A percentile compares a stretch with the other conserved stretches of the same genome.
Evolutionary conservation across 1,140 invertebrate species (phyloP).

Genomic region (Asbolus verrucosus): DNA sequence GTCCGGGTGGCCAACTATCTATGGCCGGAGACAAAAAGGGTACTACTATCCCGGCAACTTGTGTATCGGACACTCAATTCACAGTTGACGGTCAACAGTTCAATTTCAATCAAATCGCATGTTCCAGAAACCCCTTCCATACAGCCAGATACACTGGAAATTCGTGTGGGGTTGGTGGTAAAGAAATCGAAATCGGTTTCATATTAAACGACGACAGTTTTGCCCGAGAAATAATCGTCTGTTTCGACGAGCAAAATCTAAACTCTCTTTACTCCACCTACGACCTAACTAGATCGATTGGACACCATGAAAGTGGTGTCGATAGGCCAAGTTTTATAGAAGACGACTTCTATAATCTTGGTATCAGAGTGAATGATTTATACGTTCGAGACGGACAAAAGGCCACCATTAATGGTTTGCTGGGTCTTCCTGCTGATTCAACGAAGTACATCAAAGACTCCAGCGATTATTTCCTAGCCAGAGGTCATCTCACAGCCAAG

Average conservation of each 20-base stretch:
- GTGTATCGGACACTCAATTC: slow-evolving; percentile 42
- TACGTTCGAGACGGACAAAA: slow-evolving; percentile 59
- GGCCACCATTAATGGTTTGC: slow-evolving; percentile 50
- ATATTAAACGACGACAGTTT: slow-evolving; percentile 48
- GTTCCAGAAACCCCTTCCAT: slow-evolving; percentile 60
- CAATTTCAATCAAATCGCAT: slow-evolving; percentile 61
- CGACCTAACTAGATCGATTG: slow-evolving; percentile 55
- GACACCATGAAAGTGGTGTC: slow-evolving; percentile 55
- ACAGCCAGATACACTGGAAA: slow-evolving; percentile 61
- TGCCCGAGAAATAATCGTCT: slow-evolving; percentile 52
- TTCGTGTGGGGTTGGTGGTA: slow-evolving; percentile 61
- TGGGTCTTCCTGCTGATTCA: slow-evolving; percentile 59
- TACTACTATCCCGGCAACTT: slow-evolving; percentile 31
- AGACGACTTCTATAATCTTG: slow-evolving; percentile 57
- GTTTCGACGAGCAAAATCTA: slow-evolving; percentile 54
- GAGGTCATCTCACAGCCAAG: slow-evolving; percentile 77
- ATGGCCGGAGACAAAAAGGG: background rate
- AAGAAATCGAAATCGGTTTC: slow-evolving; percentile 60
- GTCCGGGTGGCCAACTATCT: slow-evolving; percentile 48
- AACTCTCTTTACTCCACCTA: slow-evolving; percentile 50
- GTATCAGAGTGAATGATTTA: slow-evolving; percentile 51
- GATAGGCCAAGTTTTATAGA: slow-evolving; percentile 58
- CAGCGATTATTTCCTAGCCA: slow-evolving; percentile 66
- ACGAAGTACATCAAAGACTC: slow-evolving; percentile 54
- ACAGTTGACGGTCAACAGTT: slow-evolving; percentile 8